Base-by-base conservation (phyloP, 2,888 invertebrate species). In the Allacma fusca region DNA sequence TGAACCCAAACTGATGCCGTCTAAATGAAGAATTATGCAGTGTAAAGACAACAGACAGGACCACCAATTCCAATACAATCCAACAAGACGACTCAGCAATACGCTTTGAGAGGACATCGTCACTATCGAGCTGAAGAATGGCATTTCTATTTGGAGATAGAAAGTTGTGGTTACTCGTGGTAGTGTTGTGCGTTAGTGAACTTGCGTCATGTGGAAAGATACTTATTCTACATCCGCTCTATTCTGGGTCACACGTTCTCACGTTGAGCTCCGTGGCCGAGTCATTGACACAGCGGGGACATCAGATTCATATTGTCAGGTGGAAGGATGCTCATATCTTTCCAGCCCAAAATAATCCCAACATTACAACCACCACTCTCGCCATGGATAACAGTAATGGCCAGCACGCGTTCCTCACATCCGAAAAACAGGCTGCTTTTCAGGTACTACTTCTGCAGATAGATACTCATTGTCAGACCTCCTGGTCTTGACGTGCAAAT, bases 181-280 rank as follows among this genome's bases (percentile, higher is more conserved):
- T 67, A 59, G 40, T 43, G n/a, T 40, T 43, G 21, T 70, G 50
- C 43, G 68, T 67, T 24, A 23, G 28, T 62, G 79, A 73, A 29
- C 40, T 73, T 73, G 73, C 43, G 64, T 34, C 62, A 62, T 62
- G 77, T 12, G 79, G 78, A 28, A 84, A 85, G 44, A 84, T 85
- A 24, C 77, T 85, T 26, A 84, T 85, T 57, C 78, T 85, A 44
- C 85, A 85, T 80, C 85, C 85, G 9, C 83, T 85, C 76, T 85
- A 85, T 78, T 83, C 85, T 16, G 84, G 84, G 23, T 85, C 85
- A 50, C 85, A 85, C 79, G 85, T 85, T 23, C 76, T 85, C 23
- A 85, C 85, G 7, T 77, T 85, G 67, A 79, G 85, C 76, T 75
- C 83, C n/a, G 84, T 85, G 0, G 83, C 84, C 23, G 83, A 81